Evolutionary conservation across 2,888 invertebrate genomes (phyloP).

Genomic region (Oscheius onirici): DNA sequence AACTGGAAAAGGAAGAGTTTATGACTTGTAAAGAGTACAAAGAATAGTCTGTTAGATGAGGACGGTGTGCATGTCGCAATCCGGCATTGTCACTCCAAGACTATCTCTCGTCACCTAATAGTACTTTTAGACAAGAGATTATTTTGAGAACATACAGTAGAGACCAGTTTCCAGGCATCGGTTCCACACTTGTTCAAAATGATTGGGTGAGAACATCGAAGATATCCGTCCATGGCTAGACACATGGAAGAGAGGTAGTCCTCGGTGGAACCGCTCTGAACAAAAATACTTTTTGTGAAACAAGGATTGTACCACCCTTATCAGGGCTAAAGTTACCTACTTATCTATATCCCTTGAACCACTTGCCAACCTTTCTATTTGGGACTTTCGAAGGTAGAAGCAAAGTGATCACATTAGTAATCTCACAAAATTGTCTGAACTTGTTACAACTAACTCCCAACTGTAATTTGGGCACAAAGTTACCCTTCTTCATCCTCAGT

Average conservation of each 20-base stretch:
- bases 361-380: no score
- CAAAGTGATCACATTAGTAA: no score
- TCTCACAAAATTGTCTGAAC: no score
- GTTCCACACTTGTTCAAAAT: slow-evolving; percentile 65
- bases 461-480: no score
- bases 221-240: slow-evolving; percentile 68
- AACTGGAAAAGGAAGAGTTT: not conserved
- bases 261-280: slow-evolving; percentile 49
- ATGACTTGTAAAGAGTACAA: slow-evolving; percentile 9
- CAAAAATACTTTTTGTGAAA: no score
- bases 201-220: slow-evolving; percentile 68
- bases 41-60: slow-evolving; percentile 27
- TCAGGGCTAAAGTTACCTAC: no score
- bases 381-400: no score
- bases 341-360: no score
- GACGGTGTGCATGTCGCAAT: slow-evolving; percentile 57
- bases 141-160: slow-evolving; percentile 52
- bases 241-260: slow-evolving; percentile 65
- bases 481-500: no score
- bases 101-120: slow-evolving; percentile 59
- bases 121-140: not conserved
- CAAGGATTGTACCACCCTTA: no score
- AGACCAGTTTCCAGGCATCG: slow-evolving; percentile 68
- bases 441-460: no score
- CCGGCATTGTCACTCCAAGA: slow-evolving; percentile 62